Percentiles rank a stretch among this genome's conserved stretches.
These are phyloP conservation scores for Dione vanillae DNA, from an alignment of 2,888 invertebrate genomes.

Conservation along the genomic window DNA sequence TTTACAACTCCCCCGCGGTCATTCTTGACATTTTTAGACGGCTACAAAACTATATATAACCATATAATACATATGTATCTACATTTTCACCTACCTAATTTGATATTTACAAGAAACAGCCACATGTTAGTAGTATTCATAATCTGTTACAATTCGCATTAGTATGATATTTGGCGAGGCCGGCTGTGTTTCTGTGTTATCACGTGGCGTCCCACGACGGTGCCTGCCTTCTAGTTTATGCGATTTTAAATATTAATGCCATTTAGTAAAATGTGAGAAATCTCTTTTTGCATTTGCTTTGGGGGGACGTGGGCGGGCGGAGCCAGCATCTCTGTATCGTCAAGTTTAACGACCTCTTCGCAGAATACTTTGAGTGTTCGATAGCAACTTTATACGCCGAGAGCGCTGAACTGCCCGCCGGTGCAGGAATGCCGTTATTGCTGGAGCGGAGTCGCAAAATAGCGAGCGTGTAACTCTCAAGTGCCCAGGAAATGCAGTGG, in stretches of 20 bases:
- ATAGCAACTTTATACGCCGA: slow-evolving; percentile 52
- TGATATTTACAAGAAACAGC: too few relatives aligned
- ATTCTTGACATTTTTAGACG: slow-evolving; percentile 30
- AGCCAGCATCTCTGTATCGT: slow-evolving; percentile 50
- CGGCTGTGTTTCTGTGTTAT: slow-evolving; percentile 26
- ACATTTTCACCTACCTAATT: too few relatives aligned
- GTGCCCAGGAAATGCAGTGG: slow-evolving; percentile 45
- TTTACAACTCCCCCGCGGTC: slow-evolving; percentile 40
- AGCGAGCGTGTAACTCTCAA: slow-evolving; percentile 33
- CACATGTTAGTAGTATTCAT: slow-evolving; percentile 17
- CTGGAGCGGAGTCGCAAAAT: slow-evolving; percentile 31
- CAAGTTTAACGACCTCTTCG: slow-evolving; percentile 59
- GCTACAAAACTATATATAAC: not conserved
- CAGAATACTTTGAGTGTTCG: slow-evolving; percentile 55
- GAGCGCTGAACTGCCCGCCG: slow-evolving; percentile 41
- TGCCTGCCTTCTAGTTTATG: slow-evolving; percentile 34
- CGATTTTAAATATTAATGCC: slow-evolving; percentile 28
- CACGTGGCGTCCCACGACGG: slow-evolving; percentile 28
- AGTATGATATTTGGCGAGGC: slow-evolving; percentile 22
- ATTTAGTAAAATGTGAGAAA: slow-evolving; percentile 19
- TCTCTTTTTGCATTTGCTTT: not conserved
- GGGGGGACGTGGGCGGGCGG: slow-evolving; percentile 44
- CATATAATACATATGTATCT: not conserved
- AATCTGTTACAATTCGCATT: slow-evolving; percentile 29
- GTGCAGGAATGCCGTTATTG: slow-evolving; percentile 33